Conservation (phyloP, 2,797 vertebrate genomes). For the Triplophysa bombifrons region DNA sequence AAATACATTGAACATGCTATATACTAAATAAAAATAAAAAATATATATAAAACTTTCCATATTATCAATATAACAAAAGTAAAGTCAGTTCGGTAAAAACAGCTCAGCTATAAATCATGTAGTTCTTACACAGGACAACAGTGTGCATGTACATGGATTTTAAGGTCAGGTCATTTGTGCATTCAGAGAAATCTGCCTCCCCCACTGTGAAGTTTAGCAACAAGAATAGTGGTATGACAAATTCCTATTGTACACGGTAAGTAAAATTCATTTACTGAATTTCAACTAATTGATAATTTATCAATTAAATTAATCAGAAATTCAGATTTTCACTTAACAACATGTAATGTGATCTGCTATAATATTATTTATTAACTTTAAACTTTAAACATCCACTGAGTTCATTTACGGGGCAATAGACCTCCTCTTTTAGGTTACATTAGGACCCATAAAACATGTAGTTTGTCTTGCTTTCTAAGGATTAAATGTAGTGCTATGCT, state of each 20-base stretch:
- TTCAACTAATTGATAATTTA: not conserved
- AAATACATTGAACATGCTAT: too few relatives aligned
- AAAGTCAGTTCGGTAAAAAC: not conserved
- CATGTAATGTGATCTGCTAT: not conserved
- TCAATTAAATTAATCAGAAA: not conserved
- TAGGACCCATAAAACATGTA: conserved; percentile 42
- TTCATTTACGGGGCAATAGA: too few relatives aligned
- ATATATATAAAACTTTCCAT: not conserved
- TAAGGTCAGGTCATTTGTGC: conserved; percentile 40
- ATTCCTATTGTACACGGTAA: not conserved
- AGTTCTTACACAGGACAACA: conserved; percentile 15
- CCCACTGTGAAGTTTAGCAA: not conserved
- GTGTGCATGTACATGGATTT: conserved; percentile 34
- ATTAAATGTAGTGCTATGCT: conserved; percentile 32
- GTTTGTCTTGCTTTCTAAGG: conserved; percentile 29
- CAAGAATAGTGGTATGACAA: conserved; percentile 2
- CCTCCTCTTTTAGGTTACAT: conserved; percentile 31
- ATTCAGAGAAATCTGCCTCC: conserved; percentile 25
- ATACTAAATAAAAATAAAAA: not conserved
- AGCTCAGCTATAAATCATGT: conserved; percentile 12
- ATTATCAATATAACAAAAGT: not conserved
- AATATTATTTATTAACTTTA: not conserved
- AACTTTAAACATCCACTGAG: not conserved
- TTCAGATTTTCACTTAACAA: not conserved
- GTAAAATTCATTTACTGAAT: not conserved